These are phyloP conservation scores for Lycocorax pyrrhopterus DNA, from an alignment of 2,113 vertebrate genomes.

Conservation along the genomic window DNA sequence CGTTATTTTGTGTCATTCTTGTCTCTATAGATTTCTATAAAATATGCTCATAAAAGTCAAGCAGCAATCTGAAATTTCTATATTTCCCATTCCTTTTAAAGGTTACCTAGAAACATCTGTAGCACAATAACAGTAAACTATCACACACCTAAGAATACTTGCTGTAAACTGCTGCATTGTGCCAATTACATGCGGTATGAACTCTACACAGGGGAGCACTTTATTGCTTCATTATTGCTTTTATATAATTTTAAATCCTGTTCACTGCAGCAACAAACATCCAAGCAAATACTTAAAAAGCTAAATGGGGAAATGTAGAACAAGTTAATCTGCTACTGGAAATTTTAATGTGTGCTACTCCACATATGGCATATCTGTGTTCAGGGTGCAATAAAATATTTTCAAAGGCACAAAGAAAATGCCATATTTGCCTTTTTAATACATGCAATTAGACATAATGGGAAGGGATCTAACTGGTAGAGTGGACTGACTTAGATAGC, in stretches of 20 bases:
- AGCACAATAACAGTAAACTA: slow-evolving; percentile 17
- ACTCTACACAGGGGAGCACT: slow-evolving; percentile 46
- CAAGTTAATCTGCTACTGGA: slow-evolving; percentile 1
- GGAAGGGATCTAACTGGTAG: neutral
- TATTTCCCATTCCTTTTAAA: slow-evolving; percentile 54
- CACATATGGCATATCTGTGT: neutral
- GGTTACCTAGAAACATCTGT: slow-evolving; percentile 49
- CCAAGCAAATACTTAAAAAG: slow-evolving; percentile 46
- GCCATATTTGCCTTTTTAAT: neutral
- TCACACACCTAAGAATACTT: slow-evolving; percentile 5
- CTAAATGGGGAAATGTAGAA: slow-evolving; percentile 26
- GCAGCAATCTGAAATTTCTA: neutral
- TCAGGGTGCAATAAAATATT: neutral
- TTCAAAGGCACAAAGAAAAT: neutral
- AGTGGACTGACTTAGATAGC: neutral
- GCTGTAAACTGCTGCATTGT: slow-evolving; percentile 23
- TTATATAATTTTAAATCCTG: slow-evolving; percentile 61
- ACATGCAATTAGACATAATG: neutral
- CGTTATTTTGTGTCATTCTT: neutral
- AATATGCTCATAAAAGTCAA: neutral
- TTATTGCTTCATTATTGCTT: slow-evolving; percentile 48
- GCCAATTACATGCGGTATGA: slow-evolving; percentile 51
- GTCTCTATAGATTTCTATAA: slow-evolving; percentile 27
- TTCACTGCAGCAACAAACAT: slow-evolving; percentile 57
- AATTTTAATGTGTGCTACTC: neutral